A percentile compares a stretch with the other conserved stretches of the same genome.
Conservation (phyloP, 2,113 vertebrate species). For the Panthera leo region DNA sequence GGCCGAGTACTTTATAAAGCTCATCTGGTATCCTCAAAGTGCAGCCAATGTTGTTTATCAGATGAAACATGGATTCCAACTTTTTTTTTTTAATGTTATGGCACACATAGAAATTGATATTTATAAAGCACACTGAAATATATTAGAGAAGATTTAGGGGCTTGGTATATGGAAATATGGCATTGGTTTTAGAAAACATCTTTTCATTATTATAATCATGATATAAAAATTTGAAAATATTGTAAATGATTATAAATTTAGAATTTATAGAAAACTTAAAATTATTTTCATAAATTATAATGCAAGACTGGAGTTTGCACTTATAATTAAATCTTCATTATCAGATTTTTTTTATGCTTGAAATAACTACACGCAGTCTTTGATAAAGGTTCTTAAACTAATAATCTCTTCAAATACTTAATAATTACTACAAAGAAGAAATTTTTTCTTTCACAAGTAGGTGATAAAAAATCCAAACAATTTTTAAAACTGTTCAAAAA, state of each 20-base stretch:
- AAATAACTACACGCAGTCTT: conserved; percentile 21
- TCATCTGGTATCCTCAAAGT: not conserved
- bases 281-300: conserved; percentile 13
- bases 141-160: not conserved
- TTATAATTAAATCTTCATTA: not conserved
- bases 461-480: not conserved
- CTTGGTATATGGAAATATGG: not conserved
- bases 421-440: not conserved
- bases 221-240: not conserved
- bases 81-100: not conserved
- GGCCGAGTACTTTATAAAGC: not conserved
- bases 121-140: not conserved
- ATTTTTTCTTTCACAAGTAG: not conserved
- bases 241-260: conserved; percentile 5
- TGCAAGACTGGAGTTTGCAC: not conserved
- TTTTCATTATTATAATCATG: not conserved
- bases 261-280: not conserved
- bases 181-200: not conserved
- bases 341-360: not conserved
- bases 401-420: not conserved
- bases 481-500: not conserved
- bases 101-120: not conserved
- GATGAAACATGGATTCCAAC: not conserved
- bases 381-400: not conserved
- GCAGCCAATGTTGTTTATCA: not conserved